Evolutionary conservation across 2,888 invertebrate species (phyloP).

Genomic region (Temnothorax ravouxi): DNA sequence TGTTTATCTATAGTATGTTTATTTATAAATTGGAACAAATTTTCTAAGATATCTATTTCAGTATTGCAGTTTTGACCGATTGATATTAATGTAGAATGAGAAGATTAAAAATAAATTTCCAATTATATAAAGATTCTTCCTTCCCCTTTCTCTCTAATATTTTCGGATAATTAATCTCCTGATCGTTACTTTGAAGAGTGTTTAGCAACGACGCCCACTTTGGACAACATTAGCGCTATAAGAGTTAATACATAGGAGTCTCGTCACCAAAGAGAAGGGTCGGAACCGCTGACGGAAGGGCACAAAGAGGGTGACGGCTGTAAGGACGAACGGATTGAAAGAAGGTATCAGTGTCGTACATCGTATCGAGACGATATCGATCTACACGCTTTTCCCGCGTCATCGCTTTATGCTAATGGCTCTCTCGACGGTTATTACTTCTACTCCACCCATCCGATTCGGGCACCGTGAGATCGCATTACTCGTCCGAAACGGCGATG

Average conservation of each 20-base stretch:
- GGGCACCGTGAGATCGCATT: conserved; percentile 64
- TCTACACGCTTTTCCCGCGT: conserved; percentile 54
- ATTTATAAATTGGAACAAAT: neutral
- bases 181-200: conserved; percentile 20
- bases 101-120: neutral
- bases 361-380: conserved; percentile 72
- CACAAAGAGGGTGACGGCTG: conserved; percentile 18
- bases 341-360: conserved; percentile 65
- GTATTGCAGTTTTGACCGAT: neutral
- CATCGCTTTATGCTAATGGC: conserved; percentile 76
- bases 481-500: conserved; percentile 53
- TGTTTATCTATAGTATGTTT: neutral
- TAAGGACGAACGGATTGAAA: conserved; percentile 1
- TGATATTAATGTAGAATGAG: neutral
- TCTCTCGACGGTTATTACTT: conserved; percentile 51
- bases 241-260: neutral
- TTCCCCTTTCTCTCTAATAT: neutral
- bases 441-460: conserved; percentile 21
- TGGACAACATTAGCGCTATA: conserved; percentile 5
- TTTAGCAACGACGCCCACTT: conserved; percentile 7
- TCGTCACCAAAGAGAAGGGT: neutral
- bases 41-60: conserved; percentile 4
- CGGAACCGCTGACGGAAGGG: conserved; percentile 8
- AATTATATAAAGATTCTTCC: neutral
- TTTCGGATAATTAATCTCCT: neutral